Conservation (phyloP, 2,888 invertebrate genomes). For the Listrodromus nycthemerus region DNA sequence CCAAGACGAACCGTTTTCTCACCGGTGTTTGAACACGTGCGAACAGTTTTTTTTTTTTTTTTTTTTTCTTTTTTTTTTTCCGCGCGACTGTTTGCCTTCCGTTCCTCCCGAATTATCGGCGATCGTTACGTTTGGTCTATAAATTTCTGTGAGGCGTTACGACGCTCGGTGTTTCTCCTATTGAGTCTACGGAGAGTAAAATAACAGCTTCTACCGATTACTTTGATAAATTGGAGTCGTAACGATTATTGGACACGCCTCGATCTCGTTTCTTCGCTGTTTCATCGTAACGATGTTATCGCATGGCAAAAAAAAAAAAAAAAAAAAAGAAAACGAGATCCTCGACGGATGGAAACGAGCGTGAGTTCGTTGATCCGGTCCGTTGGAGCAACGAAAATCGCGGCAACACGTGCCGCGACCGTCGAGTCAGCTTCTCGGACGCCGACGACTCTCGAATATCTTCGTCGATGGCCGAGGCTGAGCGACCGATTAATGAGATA, state of each 20-base stretch:
- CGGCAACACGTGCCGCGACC: constrained; percentile 51
- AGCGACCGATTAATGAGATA: constrained; percentile 34
- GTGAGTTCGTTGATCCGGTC: constrained; percentile 54
- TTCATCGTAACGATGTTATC: constrained; percentile 25
- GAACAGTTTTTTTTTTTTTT: too few species aligned
- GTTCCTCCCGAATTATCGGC: constrained; percentile 15
- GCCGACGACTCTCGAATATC: constrained; percentile 36
- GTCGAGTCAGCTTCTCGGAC: constrained; percentile 37
- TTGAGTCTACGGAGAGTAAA: not conserved
- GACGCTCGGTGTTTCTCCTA: not conserved
- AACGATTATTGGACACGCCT: constrained; percentile 1
- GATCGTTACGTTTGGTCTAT: constrained; percentile 8
- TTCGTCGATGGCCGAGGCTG: constrained; percentile 17
- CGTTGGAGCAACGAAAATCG: constrained; percentile 14
- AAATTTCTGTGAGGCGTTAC: constrained; percentile 20
- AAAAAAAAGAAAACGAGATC: constrained; percentile 24
- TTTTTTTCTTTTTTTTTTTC: not conserved
- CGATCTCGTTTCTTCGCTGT: not conserved
- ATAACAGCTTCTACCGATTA: not conserved
- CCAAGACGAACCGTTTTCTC: constrained; percentile 17
- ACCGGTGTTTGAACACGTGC: constrained; percentile 52
- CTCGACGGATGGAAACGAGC: constrained; percentile 41
- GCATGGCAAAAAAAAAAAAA: constrained; percentile 10
- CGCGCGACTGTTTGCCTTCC: constrained; percentile 17
- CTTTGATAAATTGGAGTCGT: not conserved